phyloP scores from a whole-genome alignment of 2,888 invertebrate genomes.

The Drosophila neutralis region DNA sequence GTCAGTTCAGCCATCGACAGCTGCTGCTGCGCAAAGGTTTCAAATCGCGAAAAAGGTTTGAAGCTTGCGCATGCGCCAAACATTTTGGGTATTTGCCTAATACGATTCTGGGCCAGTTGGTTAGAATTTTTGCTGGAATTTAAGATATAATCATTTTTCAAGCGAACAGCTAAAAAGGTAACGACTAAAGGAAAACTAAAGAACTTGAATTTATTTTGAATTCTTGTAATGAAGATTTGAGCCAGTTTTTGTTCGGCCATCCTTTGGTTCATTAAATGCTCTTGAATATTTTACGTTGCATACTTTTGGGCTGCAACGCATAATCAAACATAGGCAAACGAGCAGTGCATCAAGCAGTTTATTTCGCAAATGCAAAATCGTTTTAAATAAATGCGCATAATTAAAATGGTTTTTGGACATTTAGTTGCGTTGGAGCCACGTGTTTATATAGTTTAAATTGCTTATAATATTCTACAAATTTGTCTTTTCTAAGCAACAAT shows the following conservation, averaged over 20 bases:
- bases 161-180: not conserved
- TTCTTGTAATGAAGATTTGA: not conserved
- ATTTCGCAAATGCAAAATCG: not conserved
- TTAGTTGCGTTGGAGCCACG: not conserved
- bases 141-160: slow-evolving; percentile 8
- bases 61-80: slow-evolving; percentile 77
- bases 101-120: slow-evolving; percentile 38
- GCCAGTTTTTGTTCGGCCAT: not conserved
- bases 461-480: too few relatives aligned
- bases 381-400: slow-evolving; percentile 27
- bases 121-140: slow-evolving; percentile 27
- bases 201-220: not conserved
- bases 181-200: not conserved
- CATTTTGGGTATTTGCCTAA: slow-evolving; percentile 55
- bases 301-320: slow-evolving; percentile 1
- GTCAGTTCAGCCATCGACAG: slow-evolving; percentile 41
- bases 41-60: slow-evolving; percentile 79
- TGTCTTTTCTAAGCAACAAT: not conserved
- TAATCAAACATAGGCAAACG: not conserved
- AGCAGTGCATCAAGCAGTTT: slow-evolving; percentile 39
- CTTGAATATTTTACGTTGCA: slow-evolving; percentile 1
- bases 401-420: slow-evolving; percentile 3
- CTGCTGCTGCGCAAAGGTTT: slow-evolving; percentile 60
- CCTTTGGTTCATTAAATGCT: not conserved
- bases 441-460: not conserved